Evolutionary conservation across 1,140 invertebrate species (phyloP), one percentile per base, ranked within the genome.

Genomic region (Brachionus calyciflorus): DNA sequence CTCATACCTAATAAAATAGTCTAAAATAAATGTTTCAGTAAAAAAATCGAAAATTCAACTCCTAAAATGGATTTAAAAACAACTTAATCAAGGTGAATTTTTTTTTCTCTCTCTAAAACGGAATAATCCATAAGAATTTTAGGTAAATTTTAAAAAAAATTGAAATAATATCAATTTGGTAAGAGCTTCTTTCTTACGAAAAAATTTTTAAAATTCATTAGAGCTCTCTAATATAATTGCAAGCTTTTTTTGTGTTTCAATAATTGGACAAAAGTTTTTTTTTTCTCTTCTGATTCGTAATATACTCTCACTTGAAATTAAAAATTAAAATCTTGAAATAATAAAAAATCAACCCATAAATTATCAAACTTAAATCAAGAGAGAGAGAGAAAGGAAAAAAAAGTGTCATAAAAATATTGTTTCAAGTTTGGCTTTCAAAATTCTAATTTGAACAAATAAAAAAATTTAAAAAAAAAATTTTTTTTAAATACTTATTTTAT

Each of bases 191-290:
- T 65, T 65, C 28, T 65, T 65, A 41, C 60, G 30, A 63, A 63
- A 63, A 19, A 37, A n/a, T n/a, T n/a, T 63, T 65, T 65, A 26
- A 44, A 65, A 65, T 44, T 65, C 40, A 41, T 44, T 65, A 44
- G 12, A 65, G 60, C 60, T 65, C 60, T 65, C 60, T 65, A 65
- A 44, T 65, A 65, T 65, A 65, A 65, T 65, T 65, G 60, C 37
- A 65, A 65, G 33, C 33, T 37, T 37, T 65, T 65, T 65, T 65
- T 65, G 33, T 65, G 60, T 65, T 65, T 65, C 60, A 65, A 44
- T 44, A 44, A 65, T 65, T 65, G 60, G 60, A 65, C 60, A 65
- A 65, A 65, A 60, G 55, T 60, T 60, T 60, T 60, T 60, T 37
- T 60, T 60, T 28, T 17, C 30, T 26, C 33, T 60, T 60, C 28